Evolutionary conservation across 2,888 invertebrate species (phyloP), one percentile per base, ranked within the genome.

Genomic region (Operophtera brumata): DNA sequence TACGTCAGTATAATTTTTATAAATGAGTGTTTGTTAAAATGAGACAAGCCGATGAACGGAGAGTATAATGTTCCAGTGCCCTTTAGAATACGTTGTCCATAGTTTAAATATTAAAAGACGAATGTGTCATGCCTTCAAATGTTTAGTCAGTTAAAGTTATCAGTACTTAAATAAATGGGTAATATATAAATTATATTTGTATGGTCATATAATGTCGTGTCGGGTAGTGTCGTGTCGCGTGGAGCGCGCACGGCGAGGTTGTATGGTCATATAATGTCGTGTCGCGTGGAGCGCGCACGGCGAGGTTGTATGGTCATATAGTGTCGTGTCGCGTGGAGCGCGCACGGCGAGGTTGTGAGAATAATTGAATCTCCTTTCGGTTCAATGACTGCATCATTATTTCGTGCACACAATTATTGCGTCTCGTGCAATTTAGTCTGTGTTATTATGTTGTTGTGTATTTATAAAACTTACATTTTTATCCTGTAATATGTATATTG

Each of bases 381-480:
- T 84, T 86, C 85, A 85, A 82, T 81, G 86, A 86, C 87, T 87
- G 89, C 83, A 78, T 79, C 85, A 82, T 79, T 79, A 77, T 84
- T 84, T 84, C 84, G 85, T 82, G 82, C 86, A 87, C 86, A 86
- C 83, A 79, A 82, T 86, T 76, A 75, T 70, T 84, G 86, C 87
- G 82, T 80, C 83, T 78, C 78, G 88, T 90, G 90, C 90, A 89
- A 90, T 90, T 86, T 85, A 86, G 81, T 87, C 88, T 89, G 87
- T 89, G 87, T 88, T 90, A 89, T 86, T 88, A 87, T 78, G 87
- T 90, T 89, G 89, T 90, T 89, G 87, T 89, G 83, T 89, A 87
- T 86, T 87, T 88, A 88, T 87, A 87, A 61, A 58, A 78, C 82
- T 78, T 86, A 87, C 82, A 77, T 78, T 79, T n/a, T 85, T 82